Evolutionary conservation across 2,888 invertebrate species (phyloP).

Genomic region (Mesoligia furuncula): DNA sequence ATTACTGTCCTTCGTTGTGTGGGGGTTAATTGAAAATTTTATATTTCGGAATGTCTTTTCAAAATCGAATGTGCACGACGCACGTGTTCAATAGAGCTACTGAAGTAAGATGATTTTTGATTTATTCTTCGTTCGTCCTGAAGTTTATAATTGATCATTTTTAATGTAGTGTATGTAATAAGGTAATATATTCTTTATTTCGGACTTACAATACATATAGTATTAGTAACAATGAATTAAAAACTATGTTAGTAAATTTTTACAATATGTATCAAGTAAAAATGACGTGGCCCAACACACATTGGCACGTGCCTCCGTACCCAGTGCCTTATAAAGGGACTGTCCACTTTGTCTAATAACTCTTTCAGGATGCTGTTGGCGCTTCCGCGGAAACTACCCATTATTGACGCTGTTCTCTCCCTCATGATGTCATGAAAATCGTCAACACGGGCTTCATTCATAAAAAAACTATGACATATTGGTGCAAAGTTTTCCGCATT

Average conservation of each 20-base stretch:
- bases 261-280: background rate
- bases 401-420: background rate
- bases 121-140: too few species aligned
- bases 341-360: too few species aligned
- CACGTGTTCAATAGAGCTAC: background rate
- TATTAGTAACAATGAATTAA: background rate
- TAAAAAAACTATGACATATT: background rate
- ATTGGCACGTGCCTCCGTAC: background rate
- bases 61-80: background rate
- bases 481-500: background rate
- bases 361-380: background rate
- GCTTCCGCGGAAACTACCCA: background rate
- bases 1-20: slow-evolving; percentile 22
- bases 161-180: background rate
- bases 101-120: background rate
- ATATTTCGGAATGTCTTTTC: background rate
- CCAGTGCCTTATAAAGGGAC: background rate
- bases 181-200: background rate
- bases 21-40: slow-evolving; percentile 32
- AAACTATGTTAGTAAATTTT: background rate
- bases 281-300: background rate
- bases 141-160: background rate
- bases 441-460: background rate
- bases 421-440: background rate
- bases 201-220: too few species aligned